Conservation (phyloP, 2,888 invertebrate species). For the Hyposoter dolosus region DNA sequence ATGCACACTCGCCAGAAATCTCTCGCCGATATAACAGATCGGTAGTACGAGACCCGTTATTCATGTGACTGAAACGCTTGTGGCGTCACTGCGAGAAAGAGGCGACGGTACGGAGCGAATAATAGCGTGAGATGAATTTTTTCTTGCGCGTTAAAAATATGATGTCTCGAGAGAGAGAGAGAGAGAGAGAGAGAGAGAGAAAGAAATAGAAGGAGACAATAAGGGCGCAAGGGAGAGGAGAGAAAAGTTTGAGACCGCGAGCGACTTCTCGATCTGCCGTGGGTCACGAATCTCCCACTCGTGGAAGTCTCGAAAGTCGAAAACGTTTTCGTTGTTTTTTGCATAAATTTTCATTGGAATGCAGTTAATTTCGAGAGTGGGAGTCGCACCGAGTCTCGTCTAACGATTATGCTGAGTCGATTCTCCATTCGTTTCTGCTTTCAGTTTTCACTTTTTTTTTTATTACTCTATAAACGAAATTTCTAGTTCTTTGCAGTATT, state of each 20-base stretch:
- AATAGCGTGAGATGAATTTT: slow-evolving; percentile 54
- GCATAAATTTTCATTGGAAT: slow-evolving; percentile 53
- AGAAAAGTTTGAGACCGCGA: slow-evolving; percentile 46
- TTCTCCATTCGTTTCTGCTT: slow-evolving; percentile 17
- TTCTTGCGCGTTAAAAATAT: slow-evolving; percentile 50
- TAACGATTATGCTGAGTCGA: slow-evolving; percentile 22
- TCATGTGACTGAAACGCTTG: slow-evolving; percentile 56
- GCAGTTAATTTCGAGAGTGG: slow-evolving; percentile 33
- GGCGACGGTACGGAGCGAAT: slow-evolving; percentile 21
- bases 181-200: slow-evolving; percentile 12
- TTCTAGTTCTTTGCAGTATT: slow-evolving; percentile 36
- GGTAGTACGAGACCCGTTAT: slow-evolving; percentile 56
- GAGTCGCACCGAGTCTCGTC: background rate
- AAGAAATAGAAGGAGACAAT: background rate
- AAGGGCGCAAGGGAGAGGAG: slow-evolving; percentile 16
- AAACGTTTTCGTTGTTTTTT: slow-evolving; percentile 31
- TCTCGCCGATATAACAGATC: slow-evolving; percentile 50
- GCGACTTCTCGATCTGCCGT: slow-evolving; percentile 25
- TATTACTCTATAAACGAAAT: slow-evolving; percentile 28
- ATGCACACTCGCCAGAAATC: slow-evolving; percentile 57
- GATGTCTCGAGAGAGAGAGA: slow-evolving; percentile 25
- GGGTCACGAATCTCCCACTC: slow-evolving; percentile 51
- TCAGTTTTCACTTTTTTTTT: background rate
- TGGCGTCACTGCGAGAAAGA: slow-evolving; percentile 51
- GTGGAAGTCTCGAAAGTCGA: slow-evolving; percentile 14